A percentile compares a stretch with the other conserved stretches of the same genome.
phyloP scores from a whole-genome alignment of 2,888 invertebrate species.

The Sympetrum striolatum region DNA sequence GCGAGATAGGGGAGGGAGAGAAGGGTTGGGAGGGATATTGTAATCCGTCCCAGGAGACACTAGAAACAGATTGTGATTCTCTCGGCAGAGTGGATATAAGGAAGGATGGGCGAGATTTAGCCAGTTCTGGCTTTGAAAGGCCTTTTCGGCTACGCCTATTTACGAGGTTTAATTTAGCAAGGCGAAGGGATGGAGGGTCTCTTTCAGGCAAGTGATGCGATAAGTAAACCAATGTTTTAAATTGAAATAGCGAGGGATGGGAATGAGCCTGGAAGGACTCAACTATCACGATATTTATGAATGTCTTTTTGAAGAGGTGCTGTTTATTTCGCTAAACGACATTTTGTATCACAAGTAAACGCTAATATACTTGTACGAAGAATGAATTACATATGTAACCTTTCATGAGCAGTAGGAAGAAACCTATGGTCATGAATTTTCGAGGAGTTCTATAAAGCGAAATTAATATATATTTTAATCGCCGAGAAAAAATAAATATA shows the following conservation, averaged over 20 bases:
- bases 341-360: too few relatives aligned
- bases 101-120: not conserved
- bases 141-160: slow-evolving; percentile 21
- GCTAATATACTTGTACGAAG: too few relatives aligned
- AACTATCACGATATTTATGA: too few relatives aligned
- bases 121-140: not conserved
- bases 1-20: not conserved
- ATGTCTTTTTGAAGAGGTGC: too few relatives aligned
- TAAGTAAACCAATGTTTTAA: not conserved
- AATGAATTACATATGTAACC: too few relatives aligned
- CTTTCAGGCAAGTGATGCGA: not conserved
- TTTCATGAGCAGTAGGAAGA: too few relatives aligned
- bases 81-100: not conserved
- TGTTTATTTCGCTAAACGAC: too few relatives aligned
- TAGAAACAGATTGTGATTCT: not conserved
- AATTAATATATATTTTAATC: too few relatives aligned
- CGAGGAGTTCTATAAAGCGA: too few relatives aligned
- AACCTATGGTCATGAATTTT: too few relatives aligned
- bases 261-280: too few relatives aligned
- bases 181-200: not conserved
- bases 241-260: not conserved
- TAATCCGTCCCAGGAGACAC: slow-evolving; percentile 38
- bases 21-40: not conserved
- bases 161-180: not conserved
- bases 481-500: too few relatives aligned